These are phyloP conservation scores for Gila robusta DNA, from an alignment of 2,797 vertebrate species.

Conservation along the genomic window DNA sequence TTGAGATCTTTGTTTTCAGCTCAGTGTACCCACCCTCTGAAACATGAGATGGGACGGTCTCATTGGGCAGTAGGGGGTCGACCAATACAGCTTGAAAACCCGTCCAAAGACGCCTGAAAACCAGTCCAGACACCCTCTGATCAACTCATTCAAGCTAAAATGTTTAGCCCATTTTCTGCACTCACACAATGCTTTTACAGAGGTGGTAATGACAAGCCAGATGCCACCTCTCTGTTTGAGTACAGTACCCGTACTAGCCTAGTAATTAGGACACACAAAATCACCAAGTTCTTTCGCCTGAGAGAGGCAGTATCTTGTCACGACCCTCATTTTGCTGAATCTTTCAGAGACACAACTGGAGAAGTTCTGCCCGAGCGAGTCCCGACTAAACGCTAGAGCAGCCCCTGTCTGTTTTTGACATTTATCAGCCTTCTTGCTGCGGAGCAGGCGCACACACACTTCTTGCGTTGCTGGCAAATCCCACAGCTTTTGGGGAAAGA, in stretches of 20 bases:
- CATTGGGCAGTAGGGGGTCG: conserved; percentile 34
- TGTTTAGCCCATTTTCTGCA: conserved; percentile 25
- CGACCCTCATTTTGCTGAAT: conserved; percentile 55
- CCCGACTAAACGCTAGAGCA: conserved; percentile 58
- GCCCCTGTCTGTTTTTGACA: conserved; percentile 67
- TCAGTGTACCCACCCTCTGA: conserved; percentile 53
- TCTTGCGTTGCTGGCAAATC: conserved; percentile 58
- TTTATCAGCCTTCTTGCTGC: conserved; percentile 68
- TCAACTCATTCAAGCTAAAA: conserved; percentile 17
- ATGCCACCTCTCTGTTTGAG: conserved; percentile 59
- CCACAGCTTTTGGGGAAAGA: conserved; percentile 67
- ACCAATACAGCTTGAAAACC: conserved; percentile 1
- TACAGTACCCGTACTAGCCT: conserved; percentile 52
- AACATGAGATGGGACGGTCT: conserved; percentile 52
- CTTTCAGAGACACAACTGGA: conserved; percentile 54
- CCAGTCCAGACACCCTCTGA: conserved; percentile 27
- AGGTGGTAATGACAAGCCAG: conserved; percentile 64
- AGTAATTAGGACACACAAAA: conserved; percentile 74
- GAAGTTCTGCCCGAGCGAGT: conserved; percentile 64
- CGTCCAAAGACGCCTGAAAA: conserved; percentile 3
- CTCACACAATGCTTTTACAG: conserved; percentile 39
- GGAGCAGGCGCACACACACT: conserved; percentile 63
- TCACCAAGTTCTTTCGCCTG: conserved; percentile 57
- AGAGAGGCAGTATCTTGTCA: conserved; percentile 62
- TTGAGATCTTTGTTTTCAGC: neutral